Base-by-base conservation (phyloP, 64 coral and sea anemone genomes). In the Dendronephthya gigantea region DNA sequence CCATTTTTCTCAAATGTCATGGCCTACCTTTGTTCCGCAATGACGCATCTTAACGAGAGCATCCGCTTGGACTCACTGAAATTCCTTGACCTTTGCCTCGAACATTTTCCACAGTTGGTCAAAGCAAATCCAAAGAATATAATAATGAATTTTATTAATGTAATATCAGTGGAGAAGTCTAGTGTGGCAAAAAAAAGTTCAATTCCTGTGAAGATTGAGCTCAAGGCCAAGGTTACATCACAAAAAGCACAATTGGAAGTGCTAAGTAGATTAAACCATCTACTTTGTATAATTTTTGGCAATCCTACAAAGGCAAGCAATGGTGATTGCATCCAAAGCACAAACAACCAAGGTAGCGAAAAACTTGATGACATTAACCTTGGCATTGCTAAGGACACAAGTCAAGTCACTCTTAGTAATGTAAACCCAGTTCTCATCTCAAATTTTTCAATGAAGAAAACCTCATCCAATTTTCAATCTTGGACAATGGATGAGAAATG, bases 31-130 rank as follows among this genome's bases (percentile, higher is more conserved):
- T 87, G 95, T 23, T 98, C 89, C 81, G 92, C 95, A 50, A 98
- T 98, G 87, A 93, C 95, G 22, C 95, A 98, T 23, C 93, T 98
- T 58, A 68, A 93, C 84, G 90, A 93, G 48, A 87, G 91, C 17
- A 72, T 98, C 48, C 92, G 93, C 28, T 87, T 91, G 25, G 90
- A 98, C 40, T 98, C 95, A 23, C 50, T 98, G 17, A 89, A 55
- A 41, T 89, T 98, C n/a, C 70, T 98, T 35, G 92, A 88, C 35
- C 82, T 98, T 27, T 91, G 89, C 83, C 85, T 98, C 4, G 76
- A 89, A 14, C 50, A 87, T 65, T 98, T 93, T 31, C 90, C 95
- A 22, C 89, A 27, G 31, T 76, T 89, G 35, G 87, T 98, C 68
- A 85, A 82, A 27, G 48, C 37, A 69, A 91, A 89, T 74, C 89